Conservation (phyloP, 2,888 invertebrate species). For the Volucella zonaria region DNA sequence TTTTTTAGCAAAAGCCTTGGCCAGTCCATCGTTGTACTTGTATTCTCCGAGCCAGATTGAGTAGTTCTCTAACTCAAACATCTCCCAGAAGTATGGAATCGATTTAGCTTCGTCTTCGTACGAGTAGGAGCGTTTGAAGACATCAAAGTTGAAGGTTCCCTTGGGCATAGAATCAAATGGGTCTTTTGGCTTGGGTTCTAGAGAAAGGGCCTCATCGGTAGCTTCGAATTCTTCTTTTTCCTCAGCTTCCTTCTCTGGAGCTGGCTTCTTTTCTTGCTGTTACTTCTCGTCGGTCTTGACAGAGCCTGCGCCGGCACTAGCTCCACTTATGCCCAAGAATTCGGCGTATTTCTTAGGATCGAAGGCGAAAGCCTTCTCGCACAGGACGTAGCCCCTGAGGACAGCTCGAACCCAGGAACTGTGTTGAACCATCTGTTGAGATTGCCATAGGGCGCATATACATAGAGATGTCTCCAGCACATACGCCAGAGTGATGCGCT, state of each 20-base stretch:
- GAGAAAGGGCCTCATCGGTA: conserved; percentile 87
- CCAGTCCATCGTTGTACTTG: conserved; percentile 95
- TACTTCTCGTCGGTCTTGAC: conserved; percentile 80
- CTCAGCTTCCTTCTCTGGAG: conserved; percentile 79
- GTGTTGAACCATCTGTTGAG: conserved; percentile 97
- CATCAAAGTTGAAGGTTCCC: conserved; percentile 96
- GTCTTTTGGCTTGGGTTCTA: conserved; percentile 93
- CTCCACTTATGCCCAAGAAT: too few species aligned
- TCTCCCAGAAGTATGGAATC: conserved; percentile 98
- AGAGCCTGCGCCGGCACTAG: conserved; percentile 68
- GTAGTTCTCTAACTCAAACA: conserved; percentile 97
- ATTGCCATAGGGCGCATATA: conserved; percentile 90
- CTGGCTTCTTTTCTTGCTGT: conserved; percentile 76
- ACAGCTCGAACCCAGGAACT: conserved; percentile 88
- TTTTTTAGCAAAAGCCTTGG: conserved; percentile 76
- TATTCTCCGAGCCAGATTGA: conserved; percentile 99
- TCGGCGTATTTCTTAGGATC: too few species aligned
- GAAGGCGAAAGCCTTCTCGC: too few species aligned
- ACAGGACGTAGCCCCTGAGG: neutral
- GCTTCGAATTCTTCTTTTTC: conserved; percentile 86
- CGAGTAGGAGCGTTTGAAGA: conserved; percentile 98
- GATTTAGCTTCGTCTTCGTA: conserved; percentile 97
- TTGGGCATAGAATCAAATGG: conserved; percentile 85
- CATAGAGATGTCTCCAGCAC: conserved; percentile 93
- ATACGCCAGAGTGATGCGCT: conserved; percentile 97